Percentiles rank a stretch among this genome's conserved stretches.
These are phyloP conservation scores for Oreonectes daqikongensis DNA, from an alignment of 2,797 vertebrate species.

Conservation along the genomic window DNA sequence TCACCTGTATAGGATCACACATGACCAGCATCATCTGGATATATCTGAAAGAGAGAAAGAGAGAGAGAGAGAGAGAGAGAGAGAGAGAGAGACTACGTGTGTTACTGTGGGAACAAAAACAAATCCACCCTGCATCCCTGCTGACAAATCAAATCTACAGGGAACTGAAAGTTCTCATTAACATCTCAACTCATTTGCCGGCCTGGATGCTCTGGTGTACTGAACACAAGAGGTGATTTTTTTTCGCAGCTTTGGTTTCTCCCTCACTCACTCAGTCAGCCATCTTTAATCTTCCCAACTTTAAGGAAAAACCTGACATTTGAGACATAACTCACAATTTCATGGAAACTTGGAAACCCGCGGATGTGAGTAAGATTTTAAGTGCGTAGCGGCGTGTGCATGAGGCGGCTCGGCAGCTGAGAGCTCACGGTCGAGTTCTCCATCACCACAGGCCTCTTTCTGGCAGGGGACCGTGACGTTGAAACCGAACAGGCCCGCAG, in stretches of 20 bases:
- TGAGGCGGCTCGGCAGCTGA: constrained; percentile 24
- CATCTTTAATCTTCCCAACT: constrained; percentile 52
- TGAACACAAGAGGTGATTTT: not conserved
- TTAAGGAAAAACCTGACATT: constrained; percentile 58
- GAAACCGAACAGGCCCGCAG: constrained; percentile 36
- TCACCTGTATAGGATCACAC: constrained; percentile 83
- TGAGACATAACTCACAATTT: constrained; percentile 54
- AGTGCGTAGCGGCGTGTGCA: constrained; percentile 31
- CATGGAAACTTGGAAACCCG: constrained; percentile 58
- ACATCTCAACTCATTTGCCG: not conserved
- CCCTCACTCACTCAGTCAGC: constrained; percentile 36
- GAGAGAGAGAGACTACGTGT: constrained; percentile 62
- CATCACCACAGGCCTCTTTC: constrained; percentile 31
- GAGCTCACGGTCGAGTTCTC: constrained; percentile 25
- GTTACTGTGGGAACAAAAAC: constrained; percentile 22
- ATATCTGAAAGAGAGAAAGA: constrained; percentile 73
- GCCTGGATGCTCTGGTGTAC: not conserved
- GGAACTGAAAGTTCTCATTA: constrained; percentile 9
- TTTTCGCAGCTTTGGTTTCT: constrained; percentile 37
- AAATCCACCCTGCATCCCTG: constrained; percentile 27
- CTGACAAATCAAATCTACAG: not conserved
- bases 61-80: constrained; percentile 64
- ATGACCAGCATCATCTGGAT: constrained; percentile 85
- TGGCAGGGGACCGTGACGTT: constrained; percentile 41
- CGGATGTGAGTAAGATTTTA: constrained; percentile 47